Conservation (phyloP, 2,888 invertebrate genomes). For the Pyrgus malvae region DNA sequence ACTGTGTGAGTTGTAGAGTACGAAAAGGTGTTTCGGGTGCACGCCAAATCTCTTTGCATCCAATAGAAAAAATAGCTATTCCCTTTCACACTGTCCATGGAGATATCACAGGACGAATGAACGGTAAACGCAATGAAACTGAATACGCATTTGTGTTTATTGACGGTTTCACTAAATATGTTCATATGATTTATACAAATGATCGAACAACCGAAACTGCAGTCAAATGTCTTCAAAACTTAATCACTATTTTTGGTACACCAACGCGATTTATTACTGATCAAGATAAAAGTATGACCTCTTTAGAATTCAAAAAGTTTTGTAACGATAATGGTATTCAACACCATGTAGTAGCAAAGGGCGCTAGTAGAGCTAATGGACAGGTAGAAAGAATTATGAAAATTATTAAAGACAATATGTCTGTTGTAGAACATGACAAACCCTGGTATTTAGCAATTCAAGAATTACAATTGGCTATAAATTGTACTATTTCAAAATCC, state of each 20-base stretch:
- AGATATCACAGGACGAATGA: constrained; percentile 32
- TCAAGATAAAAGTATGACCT: constrained; percentile 27
- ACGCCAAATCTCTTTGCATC: constrained; percentile 24
- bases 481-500: constrained; percentile 28
- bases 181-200: constrained; percentile 25
- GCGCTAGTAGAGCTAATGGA: constrained; percentile 28
- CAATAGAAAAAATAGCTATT: constrained; percentile 30
- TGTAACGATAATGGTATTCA: constrained; percentile 10
- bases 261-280: constrained; percentile 23
- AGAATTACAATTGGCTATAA: constrained; percentile 31
- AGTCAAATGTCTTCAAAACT: constrained; percentile 26
- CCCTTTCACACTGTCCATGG: constrained; percentile 31
- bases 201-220: constrained; percentile 26
- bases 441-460: constrained; percentile 23
- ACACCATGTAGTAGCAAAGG: constrained; percentile 28
- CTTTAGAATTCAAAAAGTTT: constrained; percentile 27
- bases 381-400: constrained; percentile 29
- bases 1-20: constrained; percentile 24
- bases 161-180: constrained; percentile 28
- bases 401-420: constrained; percentile 26
- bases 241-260: constrained; percentile 26
- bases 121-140: constrained; percentile 19
- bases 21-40: constrained; percentile 27
- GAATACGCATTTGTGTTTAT: constrained; percentile 32
- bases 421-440: constrained; percentile 20